Evolutionary conservation across 2,888 invertebrate species (phyloP), one percentile per base, ranked within the genome.

Genomic region (Eupithecia centaureata): DNA sequence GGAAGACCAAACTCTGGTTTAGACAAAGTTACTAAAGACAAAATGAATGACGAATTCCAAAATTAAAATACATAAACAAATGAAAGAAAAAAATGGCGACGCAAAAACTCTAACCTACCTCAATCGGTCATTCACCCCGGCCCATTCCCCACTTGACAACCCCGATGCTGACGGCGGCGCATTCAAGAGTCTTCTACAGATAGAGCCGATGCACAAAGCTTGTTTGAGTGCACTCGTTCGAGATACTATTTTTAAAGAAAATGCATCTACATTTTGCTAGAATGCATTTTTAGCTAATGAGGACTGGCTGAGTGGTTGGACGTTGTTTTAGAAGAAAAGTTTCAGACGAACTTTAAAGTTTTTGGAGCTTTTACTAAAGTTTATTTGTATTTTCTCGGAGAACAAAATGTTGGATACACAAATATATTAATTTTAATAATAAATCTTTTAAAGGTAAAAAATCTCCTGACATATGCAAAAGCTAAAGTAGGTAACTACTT

Each of bases 211-310:
- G 80, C 83, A 86, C 88, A 88, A 88, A 88, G 86, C 79, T 77
- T 77, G 58, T 80, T 82, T 81, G 77, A 91, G 88, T 78, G 81
- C 84, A 69, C 84, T 86, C 81, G 68, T 77, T 75, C 80, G 83
- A 82, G 79, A 83, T 83, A 87, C 86, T 85, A 85, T 87, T 89
- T 87, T 85, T 86, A 82, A 87, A 85, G 61, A 69, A 89, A 87
- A 80, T 80, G 79, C 61, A 78, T 77, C 78, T 83, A 80, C 77
- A 82, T 85, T 86, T 87, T 79, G 73, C 72, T 70, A 73, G 65
- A 72, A 78, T 80, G 80, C 81, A 80, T 82, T 84, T 82, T 81
- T 72, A 65, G 71, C 68, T 47, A 47, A 47, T 47, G 12, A 47
- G 12, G 10, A 47, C 42, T 22, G 22, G 47, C 47, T 22, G 22